These are phyloP conservation scores for Aphodius granarius DNA, from an alignment of 2,888 invertebrate genomes.

Conservation along the genomic window DNA sequence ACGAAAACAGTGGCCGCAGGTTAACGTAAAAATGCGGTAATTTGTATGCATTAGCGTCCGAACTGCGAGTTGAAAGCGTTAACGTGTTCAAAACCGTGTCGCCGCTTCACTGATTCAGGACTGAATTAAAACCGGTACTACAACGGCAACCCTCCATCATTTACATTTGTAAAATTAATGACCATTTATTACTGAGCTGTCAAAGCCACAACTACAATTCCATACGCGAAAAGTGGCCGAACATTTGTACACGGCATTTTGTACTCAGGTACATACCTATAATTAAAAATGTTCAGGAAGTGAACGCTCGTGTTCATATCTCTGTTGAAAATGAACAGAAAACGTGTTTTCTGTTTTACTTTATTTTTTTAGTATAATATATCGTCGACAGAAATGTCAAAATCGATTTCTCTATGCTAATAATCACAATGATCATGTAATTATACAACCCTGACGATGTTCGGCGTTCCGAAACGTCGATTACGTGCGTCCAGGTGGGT, in stretches of 20 bases:
- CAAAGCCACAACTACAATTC: not conserved
- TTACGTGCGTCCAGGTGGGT: not conserved
- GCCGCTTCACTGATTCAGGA: not conserved
- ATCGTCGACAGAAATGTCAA: too few species aligned
- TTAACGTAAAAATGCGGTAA: not conserved
- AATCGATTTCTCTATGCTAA: too few species aligned
- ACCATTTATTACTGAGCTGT: not conserved
- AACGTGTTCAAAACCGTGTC: not conserved
- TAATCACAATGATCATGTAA: too few species aligned
- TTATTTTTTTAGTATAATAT: not conserved
- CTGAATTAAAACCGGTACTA: not conserved
- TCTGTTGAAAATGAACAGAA: too few species aligned
- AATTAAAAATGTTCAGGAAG: not conserved
- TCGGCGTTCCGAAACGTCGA: not conserved
- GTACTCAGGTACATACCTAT: not conserved
- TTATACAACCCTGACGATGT: not conserved
- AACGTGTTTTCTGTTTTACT: too few species aligned
- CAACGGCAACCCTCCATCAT: not conserved
- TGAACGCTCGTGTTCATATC: not conserved
- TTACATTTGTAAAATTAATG: not conserved
- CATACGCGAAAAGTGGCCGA: not conserved
- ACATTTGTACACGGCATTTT: not conserved
- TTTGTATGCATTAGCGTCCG: not conserved
- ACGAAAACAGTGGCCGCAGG: not conserved
- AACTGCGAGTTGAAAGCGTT: not conserved